A percentile compares a stretch with the other conserved stretches of the same genome.
Conservation (phyloP, 2,797 vertebrate species). For the Hippopotamyrus pictus region DNA sequence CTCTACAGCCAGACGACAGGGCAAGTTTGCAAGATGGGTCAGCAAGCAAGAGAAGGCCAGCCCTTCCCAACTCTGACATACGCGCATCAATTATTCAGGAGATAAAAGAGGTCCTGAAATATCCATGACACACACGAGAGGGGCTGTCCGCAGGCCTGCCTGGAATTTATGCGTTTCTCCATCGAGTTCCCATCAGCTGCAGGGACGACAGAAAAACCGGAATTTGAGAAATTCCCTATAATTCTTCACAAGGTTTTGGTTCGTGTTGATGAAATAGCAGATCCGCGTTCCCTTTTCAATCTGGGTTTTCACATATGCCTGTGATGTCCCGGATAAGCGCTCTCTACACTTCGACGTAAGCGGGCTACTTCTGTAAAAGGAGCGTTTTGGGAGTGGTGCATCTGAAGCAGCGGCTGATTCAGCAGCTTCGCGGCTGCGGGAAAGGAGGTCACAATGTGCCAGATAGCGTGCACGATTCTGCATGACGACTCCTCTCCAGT, state of each 20-base stretch:
- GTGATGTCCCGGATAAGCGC: neutral
- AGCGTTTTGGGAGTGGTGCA: neutral
- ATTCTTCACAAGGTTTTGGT: neutral
- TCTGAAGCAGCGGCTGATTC: neutral
- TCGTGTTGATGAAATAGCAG: neutral
- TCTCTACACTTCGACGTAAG: neutral
- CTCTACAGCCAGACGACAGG: neutral
- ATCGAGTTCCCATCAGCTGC: neutral
- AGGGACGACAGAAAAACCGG: neutral
- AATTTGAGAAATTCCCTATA: neutral
- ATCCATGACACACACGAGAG: neutral
- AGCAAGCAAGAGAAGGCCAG: neutral
- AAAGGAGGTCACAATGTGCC: neutral
- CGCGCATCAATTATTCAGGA: constrained; percentile 9
- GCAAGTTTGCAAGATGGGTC: neutral
- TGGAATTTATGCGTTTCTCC: neutral
- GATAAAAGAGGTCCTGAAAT: constrained; percentile 13
- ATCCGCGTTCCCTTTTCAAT: neutral
- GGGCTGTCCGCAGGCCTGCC: neutral
- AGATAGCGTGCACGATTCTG: neutral
- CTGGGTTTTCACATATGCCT: neutral
- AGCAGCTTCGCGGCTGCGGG: neutral
- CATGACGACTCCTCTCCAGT: neutral
- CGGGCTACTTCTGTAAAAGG: neutral
- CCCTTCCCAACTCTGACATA: neutral